Evolutionary conservation across 2,113 vertebrate species (phyloP).

Genomic region (Dinomys branickii): DNA sequence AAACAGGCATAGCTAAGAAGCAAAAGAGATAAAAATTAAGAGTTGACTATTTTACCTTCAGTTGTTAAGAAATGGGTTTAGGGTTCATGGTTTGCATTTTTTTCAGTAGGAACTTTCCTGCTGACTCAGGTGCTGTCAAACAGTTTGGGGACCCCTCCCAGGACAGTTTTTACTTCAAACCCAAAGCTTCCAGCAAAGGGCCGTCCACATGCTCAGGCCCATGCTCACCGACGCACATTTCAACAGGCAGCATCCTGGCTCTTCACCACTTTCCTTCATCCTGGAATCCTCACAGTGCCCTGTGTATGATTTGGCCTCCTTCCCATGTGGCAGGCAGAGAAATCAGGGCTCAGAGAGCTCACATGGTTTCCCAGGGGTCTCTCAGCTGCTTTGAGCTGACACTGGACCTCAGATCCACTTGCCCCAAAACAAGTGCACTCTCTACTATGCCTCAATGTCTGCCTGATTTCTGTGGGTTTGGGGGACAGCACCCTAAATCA

Average conservation of each 20-base stretch:
- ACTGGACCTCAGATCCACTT: background rate
- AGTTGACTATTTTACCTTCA: background rate
- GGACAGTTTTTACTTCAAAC: background rate
- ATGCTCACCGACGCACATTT: background rate
- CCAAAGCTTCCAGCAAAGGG: background rate
- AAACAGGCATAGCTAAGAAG: background rate
- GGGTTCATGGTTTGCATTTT: background rate
- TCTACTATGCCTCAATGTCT: background rate
- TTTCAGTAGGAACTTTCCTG: background rate
- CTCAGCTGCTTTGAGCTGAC: background rate
- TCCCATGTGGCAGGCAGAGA: background rate
- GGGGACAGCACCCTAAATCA: background rate
- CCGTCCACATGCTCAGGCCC: background rate
- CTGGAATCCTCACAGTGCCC: background rate
- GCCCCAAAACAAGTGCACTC: background rate
- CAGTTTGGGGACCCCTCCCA: background rate
- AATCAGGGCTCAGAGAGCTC: background rate
- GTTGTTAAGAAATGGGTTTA: background rate
- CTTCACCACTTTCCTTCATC: background rate
- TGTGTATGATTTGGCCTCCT: accelerated
- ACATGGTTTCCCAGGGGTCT: background rate
- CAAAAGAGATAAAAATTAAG: background rate
- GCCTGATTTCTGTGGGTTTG: background rate
- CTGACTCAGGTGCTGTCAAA: background rate
- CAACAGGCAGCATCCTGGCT: accelerated